These are phyloP conservation scores for Epizoanthus rinbou DNA, from an alignment of 92 coral and sea anemone genomes.

Conservation along the genomic window DNA sequence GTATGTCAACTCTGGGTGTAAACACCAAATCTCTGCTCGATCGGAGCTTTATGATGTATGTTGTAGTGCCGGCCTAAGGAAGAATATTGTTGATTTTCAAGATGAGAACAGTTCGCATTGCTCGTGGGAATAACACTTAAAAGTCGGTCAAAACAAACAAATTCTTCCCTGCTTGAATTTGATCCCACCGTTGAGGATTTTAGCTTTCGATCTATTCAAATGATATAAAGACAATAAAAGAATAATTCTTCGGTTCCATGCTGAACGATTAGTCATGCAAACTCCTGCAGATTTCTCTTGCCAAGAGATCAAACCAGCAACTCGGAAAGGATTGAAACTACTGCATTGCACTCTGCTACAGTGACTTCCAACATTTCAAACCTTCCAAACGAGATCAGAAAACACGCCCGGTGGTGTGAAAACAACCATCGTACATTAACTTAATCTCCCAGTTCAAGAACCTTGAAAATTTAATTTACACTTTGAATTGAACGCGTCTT, in stretches of 20 bases:
- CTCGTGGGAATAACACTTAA: not conserved
- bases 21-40: conserved; percentile 63
- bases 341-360: not conserved
- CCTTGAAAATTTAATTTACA: not conserved
- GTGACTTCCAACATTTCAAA: not conserved
- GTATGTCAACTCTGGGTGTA: conserved; percentile 54
- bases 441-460: not conserved
- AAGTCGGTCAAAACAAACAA: not conserved
- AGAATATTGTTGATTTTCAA: conserved; percentile 21
- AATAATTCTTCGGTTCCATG: not conserved
- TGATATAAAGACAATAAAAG: not conserved
- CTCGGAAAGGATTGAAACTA: conserved; percentile 6
- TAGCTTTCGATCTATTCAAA: not conserved
- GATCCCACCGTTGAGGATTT: not conserved
- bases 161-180: not conserved
- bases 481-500: not conserved
- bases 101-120: conserved; percentile 16
- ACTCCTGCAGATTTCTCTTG: not conserved
- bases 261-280: conserved; percentile 26
- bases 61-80: conserved; percentile 43
- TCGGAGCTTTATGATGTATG: conserved; percentile 48
- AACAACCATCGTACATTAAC: conserved; percentile 5
- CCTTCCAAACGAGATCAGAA: not conserved
- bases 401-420: conserved; percentile 15
- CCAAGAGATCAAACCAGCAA: not conserved